Base-by-base conservation (phyloP, 1,140 invertebrate species). In the Drosophila arawakana region DNA sequence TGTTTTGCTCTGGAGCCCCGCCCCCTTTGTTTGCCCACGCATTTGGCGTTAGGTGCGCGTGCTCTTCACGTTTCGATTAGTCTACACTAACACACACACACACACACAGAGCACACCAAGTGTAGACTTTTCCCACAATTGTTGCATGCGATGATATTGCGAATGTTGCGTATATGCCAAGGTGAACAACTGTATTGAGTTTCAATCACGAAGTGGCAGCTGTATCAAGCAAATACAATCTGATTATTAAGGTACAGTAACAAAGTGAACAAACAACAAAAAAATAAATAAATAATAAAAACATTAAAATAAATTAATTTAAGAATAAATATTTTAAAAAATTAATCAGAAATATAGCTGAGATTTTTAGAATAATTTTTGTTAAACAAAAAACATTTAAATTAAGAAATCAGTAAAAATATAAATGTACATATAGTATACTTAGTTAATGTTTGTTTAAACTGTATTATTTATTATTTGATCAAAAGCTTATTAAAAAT, bases 121-220 rank as follows among this genome's bases (percentile, higher is more conserved):
- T 83, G 84, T 75, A 89, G 84, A 88, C 39, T 70, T 74, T 74
- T 46, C 34, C 34, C 68, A 89, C 80, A 89, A 89, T 89, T 89
- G 84, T 89, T 89, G 84, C 84, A 89, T 84, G 80, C 59, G 60
- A 47, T 47, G 43, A 52, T 72, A 30, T 63, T 58, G 41, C 46
- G 11, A 63, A 55, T 67, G 47, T 65, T 57, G 60, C 47, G 73
- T 54, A 83, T 68, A 65, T 52, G 47, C 50, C 49, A 61, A 71
- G 70, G 71, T 52, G 69, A 54, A 49, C 72, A 47, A 44, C 21
- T 44, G 35, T 54, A 43, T 54, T 44, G 34, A 44, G 11, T 54
- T 11, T 15, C 9, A 49, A 34, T 47, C 11, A 54, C 11, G 13
- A 10, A 15, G 2, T 57, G 7, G n/a, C 30, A 21, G 60, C 35